Evolutionary conservation across 2,797 vertebrate genomes (phyloP), one percentile per base, ranked within the genome.

Genomic region (Hirundo rustica): DNA sequence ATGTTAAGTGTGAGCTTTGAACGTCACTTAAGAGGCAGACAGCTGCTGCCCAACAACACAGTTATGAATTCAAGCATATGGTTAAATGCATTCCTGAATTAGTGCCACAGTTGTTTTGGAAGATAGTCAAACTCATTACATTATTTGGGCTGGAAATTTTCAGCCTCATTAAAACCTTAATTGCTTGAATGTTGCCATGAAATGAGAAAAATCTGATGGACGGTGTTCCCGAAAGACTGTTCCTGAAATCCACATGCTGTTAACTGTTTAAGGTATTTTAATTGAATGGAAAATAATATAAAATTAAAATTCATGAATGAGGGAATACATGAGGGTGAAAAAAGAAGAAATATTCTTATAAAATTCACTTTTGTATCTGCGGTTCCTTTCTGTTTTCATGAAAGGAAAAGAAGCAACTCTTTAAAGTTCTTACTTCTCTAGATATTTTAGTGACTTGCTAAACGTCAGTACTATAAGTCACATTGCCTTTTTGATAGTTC

Each of bases 151-250:
- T 91, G 66, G 79, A 93, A 84, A 93, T 93, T 95, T 96, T 92
- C 91, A 91, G 89, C 89, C 80, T 96, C 93, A 96, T 96, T 96
- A 96, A 92, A 94, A 75, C 7, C 47, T n/a, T 97, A 95, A 95
- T 91, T 93, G 36, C 82, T 81, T 94, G 58, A 94, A 85, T 44
- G 65, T 42, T 92, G 85, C 72, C 65, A 80, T 78, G 85, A 95
- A 93, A 93, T 89, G 84, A 91, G 58, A 65, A 95, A 92, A 88
- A 68, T 94, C 47, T 85, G 72, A 94, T 13, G 87, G 91, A 89
- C 65, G 38, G 51, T 23, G 47, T 7, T 85, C 79, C 62, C 1
- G 0, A 77, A 91, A 83, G 68, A 77, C 25, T 38, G 38, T 38
- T 38, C 38, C 38, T 38, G 38, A 38, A 88, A 50, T 38, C 50